Base-by-base conservation (phyloP, 1,140 invertebrate genomes). In the Drosophila ambigua region DNA sequence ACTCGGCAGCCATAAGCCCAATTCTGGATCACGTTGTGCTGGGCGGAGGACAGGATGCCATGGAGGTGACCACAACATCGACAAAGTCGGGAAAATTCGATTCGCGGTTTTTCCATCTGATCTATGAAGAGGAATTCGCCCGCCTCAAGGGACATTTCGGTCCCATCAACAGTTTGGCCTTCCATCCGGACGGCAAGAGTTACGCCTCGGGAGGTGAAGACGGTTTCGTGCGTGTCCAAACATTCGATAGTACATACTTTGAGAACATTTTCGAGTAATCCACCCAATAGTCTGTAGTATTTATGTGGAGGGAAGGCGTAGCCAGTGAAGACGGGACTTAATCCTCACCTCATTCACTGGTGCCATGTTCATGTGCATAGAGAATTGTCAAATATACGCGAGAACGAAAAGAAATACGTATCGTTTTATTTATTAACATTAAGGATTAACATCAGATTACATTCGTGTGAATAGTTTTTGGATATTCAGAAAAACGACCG, bases 61-160 rank as follows among this genome's bases (percentile, higher is more conserved):
- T 98, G 97, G 97, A 99, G 90, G 99, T 99, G 54, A 99, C 99
- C 39, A 99, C 98, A 5, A 99, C 98, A 0, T 98, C 98, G 0
- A 95, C 98, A 0, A 95, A 97, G 78, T 95, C 97, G 61, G 99
- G 99, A 24, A 99, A 99, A 93, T 99, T 99, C 91, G 99, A 99
- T 92, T 98, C 99, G 4, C 94, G 98, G 49, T 99, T 99, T 92
- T 99, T 97, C 94, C 98, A 99, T 93, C 92, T 99, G 48, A 96
- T 99, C n/a, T 99, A 99, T 92, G 99, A 99, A 93, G 98, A 99
- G 93, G 99, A 99, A 93, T 99, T 99, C 93, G 99, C 96, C 0
- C 93, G 98, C 58, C 96, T 99, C 0, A 99, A 99, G 92, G 99
- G 98, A 52, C 99, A 99, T 93, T 99, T 99, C 91, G 99, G 99